Evolutionary conservation across 1,140 invertebrate genomes (phyloP), one percentile per base, ranked within the genome.

Genomic region (Paraescarpia echinospica): DNA sequence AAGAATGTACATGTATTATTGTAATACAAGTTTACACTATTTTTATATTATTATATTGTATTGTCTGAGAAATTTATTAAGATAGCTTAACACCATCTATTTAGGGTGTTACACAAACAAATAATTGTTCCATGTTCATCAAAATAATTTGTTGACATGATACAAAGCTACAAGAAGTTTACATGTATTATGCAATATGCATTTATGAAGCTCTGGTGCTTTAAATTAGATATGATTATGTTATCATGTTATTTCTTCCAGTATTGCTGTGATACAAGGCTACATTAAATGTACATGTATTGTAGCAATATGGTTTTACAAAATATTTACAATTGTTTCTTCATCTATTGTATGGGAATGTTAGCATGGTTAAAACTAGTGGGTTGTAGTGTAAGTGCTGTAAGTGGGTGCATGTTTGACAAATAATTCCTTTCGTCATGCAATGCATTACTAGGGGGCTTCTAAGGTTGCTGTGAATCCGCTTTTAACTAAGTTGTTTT

Each of bases 221-320:
- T 27, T 77, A 77, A 77, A 18, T 77, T 2, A 77, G 59, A 77
- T 77, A 77, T 77, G 59, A 1, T 77, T 0, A 77, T 77, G 59
- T 77, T 77, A 77, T 4, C n/a, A n/a, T n/a, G n/a, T n/a, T n/a
- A n/a, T 77, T 18, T 31, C 12, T 77, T 77, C 59, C 59, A 77
- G 22, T 77, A 77, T 5, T 18, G 59, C 59, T 77, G 59, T 77
- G 59, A 77, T 77, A 77, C 59, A 77, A 77, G 27, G 59, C 59
- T 77, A 77, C 59, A 77, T 77, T 77, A 77, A 77, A 77, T 77
- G 59, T 77, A 77, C 59, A 77, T 77, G 59, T 77, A 77, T 77
- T 77, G 59, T 77, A 77, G 59, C 59, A 77, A 77, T 6, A 77
- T 77, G 59, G 59, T 77, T 77, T 41, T 77, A 77, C 59, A 77